Base-by-base conservation (phyloP, 2,888 invertebrate species). In the Drosophila demipolita region DNA sequence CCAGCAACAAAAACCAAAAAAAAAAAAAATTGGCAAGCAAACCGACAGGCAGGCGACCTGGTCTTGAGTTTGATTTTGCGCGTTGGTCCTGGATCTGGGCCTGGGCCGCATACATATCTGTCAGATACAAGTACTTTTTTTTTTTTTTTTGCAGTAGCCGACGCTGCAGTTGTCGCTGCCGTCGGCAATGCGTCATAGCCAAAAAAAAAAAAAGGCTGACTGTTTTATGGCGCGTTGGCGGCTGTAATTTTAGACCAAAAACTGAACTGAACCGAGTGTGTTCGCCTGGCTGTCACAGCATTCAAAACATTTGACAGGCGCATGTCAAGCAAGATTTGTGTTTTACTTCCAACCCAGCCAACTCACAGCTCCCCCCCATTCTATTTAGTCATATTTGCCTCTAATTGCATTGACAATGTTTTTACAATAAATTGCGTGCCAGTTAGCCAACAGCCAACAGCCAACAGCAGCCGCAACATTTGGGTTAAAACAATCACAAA, bases 341-440 rank as follows among this genome's bases (percentile, higher is more conserved):
- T 70, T 69, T 55, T 52, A 40, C 36, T 42, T 35, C 5, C 20
- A 15, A 32, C 50, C 52, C 45, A 20, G 8, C 20, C 45, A 45
- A 23, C 45, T 15, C 20, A 15, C 20, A 45, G 45, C 45, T 29
- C 29, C 45, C 38, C 40, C 23, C 23, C 48, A 36, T 58, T 70
- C 52, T 55, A 59, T 71, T 61, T 49, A 42, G 33, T 45, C 48
- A 42, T 57, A 54, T 69, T 58, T 62, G 80, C 65, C 66, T 89
- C 82, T 87, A 87, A 89, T 90, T 87, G 76, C 81, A 74, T 74
- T 80, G 85, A 83, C 89, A 87, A 84, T 90, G 90, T 90, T 90
- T 90, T 82, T 78, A 90, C 90, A 90, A 89, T 75, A 90, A 90
- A 90, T 90, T 88, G 88, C 88, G 66, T 78, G 75, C 72, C 76